phyloP scores from a whole-genome alignment of 1,140 invertebrate genomes.

The Linepithema humile region DNA sequence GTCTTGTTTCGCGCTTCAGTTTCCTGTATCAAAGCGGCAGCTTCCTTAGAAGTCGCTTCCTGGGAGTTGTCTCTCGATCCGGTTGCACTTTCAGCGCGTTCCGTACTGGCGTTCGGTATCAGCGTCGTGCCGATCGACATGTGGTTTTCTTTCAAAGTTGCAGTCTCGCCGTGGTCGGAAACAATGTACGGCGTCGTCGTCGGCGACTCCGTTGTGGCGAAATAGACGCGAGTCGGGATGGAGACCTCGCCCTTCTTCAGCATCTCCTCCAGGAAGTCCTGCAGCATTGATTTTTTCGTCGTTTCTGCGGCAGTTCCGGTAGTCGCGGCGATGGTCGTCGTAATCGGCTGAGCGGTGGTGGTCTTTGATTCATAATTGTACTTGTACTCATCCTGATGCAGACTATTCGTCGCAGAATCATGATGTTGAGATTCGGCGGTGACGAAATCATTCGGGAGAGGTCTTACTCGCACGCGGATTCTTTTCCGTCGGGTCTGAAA shows the following conservation, averaged over 20 bases:
- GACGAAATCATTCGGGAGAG: conserved; percentile 77
- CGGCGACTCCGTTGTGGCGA: conserved; percentile 43
- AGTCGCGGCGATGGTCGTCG: conserved; percentile 12
- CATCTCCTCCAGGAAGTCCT: conserved; percentile 71
- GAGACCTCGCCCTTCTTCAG: conserved; percentile 63
- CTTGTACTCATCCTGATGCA: conserved; percentile 70
- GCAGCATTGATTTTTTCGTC: conserved; percentile 57
- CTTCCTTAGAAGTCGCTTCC: neutral
- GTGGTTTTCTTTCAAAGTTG: conserved; percentile 35
- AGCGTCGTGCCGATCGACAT: neutral
- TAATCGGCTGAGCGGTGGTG: conserved; percentile 7
- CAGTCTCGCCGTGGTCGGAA: conserved; percentile 42
- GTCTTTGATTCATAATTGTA: conserved; percentile 46
- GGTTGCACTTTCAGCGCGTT: neutral
- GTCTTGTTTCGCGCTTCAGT: neutral
- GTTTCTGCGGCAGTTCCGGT: neutral
- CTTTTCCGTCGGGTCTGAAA: conserved; percentile 75
- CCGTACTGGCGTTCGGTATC: conserved; percentile 12
- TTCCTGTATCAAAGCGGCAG: neutral
- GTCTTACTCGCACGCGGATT: conserved; percentile 78
- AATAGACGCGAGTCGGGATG: neutral
- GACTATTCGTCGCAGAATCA: conserved; percentile 76
- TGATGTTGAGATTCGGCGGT: conserved; percentile 80
- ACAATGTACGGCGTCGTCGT: conserved; percentile 14
- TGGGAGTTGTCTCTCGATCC: neutral